Percentiles rank a stretch among this genome's conserved stretches.
phyloP scores from a whole-genome alignment of 1,140 invertebrate species.

The Apocrypta bakeri region DNA sequence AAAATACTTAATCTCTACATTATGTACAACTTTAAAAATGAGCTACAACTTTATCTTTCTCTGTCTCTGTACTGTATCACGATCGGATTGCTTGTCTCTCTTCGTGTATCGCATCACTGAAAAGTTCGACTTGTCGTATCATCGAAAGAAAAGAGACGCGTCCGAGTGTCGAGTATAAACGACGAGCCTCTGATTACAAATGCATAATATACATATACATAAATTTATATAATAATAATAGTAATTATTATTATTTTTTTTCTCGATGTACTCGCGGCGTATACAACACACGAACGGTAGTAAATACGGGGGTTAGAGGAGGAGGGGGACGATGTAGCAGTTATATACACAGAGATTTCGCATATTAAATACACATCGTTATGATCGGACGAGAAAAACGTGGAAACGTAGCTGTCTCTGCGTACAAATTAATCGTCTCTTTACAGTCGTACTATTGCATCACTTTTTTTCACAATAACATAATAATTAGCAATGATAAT shows the following conservation, averaged over 20 bases:
- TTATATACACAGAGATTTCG: not conserved
- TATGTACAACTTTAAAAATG: slow-evolving; percentile 73
- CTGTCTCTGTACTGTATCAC: slow-evolving; percentile 49
- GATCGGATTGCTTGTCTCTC: slow-evolving; percentile 47
- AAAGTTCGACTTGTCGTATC: not conserved
- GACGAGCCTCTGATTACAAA: slow-evolving; percentile 35
- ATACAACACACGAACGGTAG: not conserved
- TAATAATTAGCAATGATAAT: not conserved
- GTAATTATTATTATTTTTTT: slow-evolving; percentile 36
- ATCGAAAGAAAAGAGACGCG: slow-evolving; percentile 11
- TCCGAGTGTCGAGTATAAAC: slow-evolving; percentile 32
- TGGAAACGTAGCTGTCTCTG: not conserved
- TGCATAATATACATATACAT: slow-evolving; percentile 54
- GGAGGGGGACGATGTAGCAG: not conserved
- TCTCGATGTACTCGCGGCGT: not conserved
- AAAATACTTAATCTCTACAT: slow-evolving; percentile 72
- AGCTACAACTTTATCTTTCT: slow-evolving; percentile 57
- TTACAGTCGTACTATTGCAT: slow-evolving; percentile 9
- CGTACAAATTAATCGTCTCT: not conserved
- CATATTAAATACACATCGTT: not conserved
- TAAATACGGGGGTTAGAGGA: not conserved
- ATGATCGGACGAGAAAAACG: not conserved
- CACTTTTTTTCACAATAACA: not conserved
- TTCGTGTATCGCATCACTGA: not conserved
- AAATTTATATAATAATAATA: slow-evolving; percentile 53